A percentile compares a stretch with the other conserved stretches of the same genome.
Evolutionary conservation across 2,888 invertebrate species (phyloP).

Genomic region (Halictus ligatus): DNA sequence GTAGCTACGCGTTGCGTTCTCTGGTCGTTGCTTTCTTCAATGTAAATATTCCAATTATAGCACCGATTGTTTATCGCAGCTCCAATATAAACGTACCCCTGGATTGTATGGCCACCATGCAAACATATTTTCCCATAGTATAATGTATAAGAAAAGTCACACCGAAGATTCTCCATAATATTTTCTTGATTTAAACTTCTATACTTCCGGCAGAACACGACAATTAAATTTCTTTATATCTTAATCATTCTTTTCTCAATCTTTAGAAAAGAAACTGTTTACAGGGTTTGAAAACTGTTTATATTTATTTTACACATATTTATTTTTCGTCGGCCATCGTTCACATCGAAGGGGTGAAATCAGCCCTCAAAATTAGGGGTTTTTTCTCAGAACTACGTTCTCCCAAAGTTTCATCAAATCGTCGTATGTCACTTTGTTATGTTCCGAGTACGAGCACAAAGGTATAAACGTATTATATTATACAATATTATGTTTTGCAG

Average conservation of each 20-base stretch:
- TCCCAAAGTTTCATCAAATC: too few species aligned
- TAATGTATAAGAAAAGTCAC: constrained; percentile 24
- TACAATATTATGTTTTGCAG: constrained; percentile 83
- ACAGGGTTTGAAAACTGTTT: too few species aligned
- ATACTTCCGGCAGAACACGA: neutral
- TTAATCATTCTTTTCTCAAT: too few species aligned
- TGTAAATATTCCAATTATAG: neutral
- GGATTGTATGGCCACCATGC: constrained; percentile 75
- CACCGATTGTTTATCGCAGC: neutral
- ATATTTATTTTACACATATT: too few species aligned
- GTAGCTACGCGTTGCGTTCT: neutral
- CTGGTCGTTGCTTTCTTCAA: neutral
- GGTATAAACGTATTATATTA: neutral
- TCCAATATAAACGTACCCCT: constrained; percentile 25
- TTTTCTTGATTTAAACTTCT: neutral
- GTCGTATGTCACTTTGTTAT: too few species aligned
- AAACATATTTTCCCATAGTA: constrained; percentile 58
- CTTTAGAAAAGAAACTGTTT: too few species aligned
- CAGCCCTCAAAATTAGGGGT: too few species aligned
- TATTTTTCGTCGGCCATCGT: too few species aligned
- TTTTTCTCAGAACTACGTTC: too few species aligned
- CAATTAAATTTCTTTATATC: neutral
- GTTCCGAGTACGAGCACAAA: neutral
- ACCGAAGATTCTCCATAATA: constrained; percentile 6
- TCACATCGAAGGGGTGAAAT: too few species aligned